Percentiles rank a stretch among this genome's conserved stretches.
phyloP scores from a whole-genome alignment of 2,888 invertebrate species.

The Myopa tessellatipennis region DNA sequence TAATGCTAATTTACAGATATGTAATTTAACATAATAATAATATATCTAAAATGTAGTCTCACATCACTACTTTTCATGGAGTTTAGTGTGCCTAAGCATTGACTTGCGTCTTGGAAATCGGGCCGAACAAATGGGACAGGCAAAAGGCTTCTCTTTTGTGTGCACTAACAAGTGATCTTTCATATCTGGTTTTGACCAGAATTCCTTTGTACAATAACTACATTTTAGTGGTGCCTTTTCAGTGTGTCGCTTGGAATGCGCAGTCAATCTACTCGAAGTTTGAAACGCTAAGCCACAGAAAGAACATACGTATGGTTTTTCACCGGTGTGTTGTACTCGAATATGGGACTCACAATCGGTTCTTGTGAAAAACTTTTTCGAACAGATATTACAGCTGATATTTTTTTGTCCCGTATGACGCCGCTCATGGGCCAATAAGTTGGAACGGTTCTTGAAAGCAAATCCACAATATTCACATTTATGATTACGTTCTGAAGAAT shows the following conservation, averaged over 20 bases:
- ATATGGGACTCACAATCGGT: not conserved
- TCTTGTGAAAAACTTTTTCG: constrained; percentile 2
- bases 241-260: constrained; percentile 1
- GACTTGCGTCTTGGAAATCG: constrained; percentile 8
- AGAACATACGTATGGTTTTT: constrained; percentile 6
- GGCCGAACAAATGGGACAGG: not conserved
- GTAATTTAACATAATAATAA: no score
- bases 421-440: not conserved
- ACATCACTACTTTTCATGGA: not conserved
- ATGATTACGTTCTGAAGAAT: constrained; percentile 30
- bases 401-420: not conserved
- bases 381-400: not conserved
- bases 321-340: not conserved
- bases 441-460: not conserved
- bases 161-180: constrained; percentile 9
- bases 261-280: not conserved
- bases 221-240: not conserved
- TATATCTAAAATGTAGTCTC: no score
- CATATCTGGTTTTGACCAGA: not conserved
- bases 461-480: constrained; percentile 5
- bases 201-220: not conserved
- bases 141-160: constrained; percentile 13
- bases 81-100: not conserved
- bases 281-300: not conserved
- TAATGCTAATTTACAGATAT: no score